A percentile compares a stretch with the other conserved stretches of the same genome.
phyloP scores from a whole-genome alignment of 2,888 invertebrate genomes.

The Syrphus vitripennis region DNA sequence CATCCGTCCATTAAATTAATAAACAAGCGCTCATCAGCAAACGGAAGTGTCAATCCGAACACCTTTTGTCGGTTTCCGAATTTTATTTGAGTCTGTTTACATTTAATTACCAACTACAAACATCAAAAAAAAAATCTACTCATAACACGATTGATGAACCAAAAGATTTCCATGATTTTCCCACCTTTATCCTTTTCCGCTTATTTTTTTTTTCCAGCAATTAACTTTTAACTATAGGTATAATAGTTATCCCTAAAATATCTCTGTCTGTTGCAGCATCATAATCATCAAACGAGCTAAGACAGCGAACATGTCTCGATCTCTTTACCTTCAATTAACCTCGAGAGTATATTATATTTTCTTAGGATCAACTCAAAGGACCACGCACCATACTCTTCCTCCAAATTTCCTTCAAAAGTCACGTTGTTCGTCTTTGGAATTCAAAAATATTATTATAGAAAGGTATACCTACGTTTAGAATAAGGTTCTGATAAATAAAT shows the following conservation, averaged over 20 bases:
- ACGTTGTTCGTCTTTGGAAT: slow-evolving; percentile 31
- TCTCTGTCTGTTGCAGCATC: slow-evolving; percentile 17
- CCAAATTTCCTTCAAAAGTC: slow-evolving; percentile 44
- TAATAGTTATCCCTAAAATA: background rate
- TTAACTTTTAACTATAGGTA: slow-evolving; percentile 8
- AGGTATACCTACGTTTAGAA: slow-evolving; percentile 25
- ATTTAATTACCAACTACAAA: slow-evolving; percentile 46
- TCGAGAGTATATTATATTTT: slow-evolving; percentile 37
- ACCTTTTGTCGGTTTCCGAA: slow-evolving; percentile 21
- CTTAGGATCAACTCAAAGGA: slow-evolving; percentile 63
- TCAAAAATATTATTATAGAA: background rate
- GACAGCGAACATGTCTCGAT: slow-evolving; percentile 48
- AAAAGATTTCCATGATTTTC: background rate
- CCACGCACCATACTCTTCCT: slow-evolving; percentile 10
- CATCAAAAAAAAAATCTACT: background rate
- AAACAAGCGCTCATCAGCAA: background rate
- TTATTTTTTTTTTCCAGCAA: background rate
- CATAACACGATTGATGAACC: slow-evolving; percentile 2
- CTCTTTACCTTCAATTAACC: slow-evolving; percentile 61
- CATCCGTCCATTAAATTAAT: too few species aligned
- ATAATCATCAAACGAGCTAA: background rate
- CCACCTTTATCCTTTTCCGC: background rate
- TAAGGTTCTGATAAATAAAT: slow-evolving; percentile 5
- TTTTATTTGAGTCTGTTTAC: slow-evolving; percentile 36
- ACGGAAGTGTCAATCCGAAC: slow-evolving; percentile 59